Base-by-base conservation (phyloP, 2,797 vertebrate species). In the Anomalospiza imberbis region DNA sequence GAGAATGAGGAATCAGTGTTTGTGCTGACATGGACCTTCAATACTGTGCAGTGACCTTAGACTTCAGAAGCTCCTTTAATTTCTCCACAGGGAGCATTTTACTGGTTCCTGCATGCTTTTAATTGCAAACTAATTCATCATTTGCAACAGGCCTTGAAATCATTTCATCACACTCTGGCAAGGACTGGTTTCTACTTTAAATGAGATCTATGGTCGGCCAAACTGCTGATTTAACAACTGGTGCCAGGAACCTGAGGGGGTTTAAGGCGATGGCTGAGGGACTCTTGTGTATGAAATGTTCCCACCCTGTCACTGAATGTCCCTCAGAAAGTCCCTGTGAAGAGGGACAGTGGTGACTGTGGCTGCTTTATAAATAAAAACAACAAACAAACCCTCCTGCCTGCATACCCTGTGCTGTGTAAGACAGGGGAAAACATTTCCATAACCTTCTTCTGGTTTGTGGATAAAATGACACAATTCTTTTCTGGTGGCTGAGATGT, bases 71-170 rank as follows among this genome's bases (percentile, higher is more conserved):
- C 36, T 78, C 40, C 62, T 89, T 85, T 78, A 45, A 86, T 91
- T 71, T 81, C 61, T 78, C 87, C 51, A 15, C 20, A n/a, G 89
- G 91, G 91, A 93, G 11, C n/a, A 14, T 68, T 93, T 85, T 19
- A 32, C 81, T 40, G 47, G 38, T 93, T 81, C 62, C 48, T 81
- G 40, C 62, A 65, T 73, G 76, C 70, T 88, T 92, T 92, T 91
- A 95, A 85, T 92, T 92, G 85, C 48, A 47, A 31, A 68, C 66
- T 88, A 66, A 95, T 91, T 96, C 90, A 78, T 88, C 58, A 48
- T 86, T 93, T 89, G 47, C 84, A 88, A 74, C 36, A 66, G 62
- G 47, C 82, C 47, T 91, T 92, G 87, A 78, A 91, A 58, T 83
- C 1, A 80, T 48, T 89, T 95, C 70, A 76, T 92, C 73, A 45